Conservation (phyloP, 2,888 invertebrate genomes). For the Drosophila neonasuta region DNA sequence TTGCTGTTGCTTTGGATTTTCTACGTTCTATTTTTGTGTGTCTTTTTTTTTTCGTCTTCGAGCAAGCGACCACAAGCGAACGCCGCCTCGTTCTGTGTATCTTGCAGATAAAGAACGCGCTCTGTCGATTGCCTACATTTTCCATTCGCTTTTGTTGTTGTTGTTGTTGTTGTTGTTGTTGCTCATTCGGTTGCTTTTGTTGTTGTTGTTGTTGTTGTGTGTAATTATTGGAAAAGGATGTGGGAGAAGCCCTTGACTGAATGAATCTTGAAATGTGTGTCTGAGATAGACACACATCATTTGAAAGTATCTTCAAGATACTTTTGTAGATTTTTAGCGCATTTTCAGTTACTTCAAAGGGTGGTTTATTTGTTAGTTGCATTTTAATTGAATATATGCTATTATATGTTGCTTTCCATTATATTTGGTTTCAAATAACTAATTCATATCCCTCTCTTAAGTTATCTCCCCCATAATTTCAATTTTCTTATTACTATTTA, state of each 20-base stretch:
- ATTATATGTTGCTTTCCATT: too few relatives aligned
- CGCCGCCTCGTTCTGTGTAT: slow-evolving; percentile 58
- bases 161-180: slow-evolving; percentile 14
- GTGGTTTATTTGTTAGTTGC: too few relatives aligned
- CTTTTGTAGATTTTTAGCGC: neutral
- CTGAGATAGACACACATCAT: slow-evolving; percentile 8
- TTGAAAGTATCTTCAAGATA: slow-evolving; percentile 20
- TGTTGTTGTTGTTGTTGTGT: slow-evolving; percentile 39
- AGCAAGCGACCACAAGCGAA: slow-evolving; percentile 62
- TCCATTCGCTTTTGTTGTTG: slow-evolving; percentile 40
- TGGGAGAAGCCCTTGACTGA: slow-evolving; percentile 72
- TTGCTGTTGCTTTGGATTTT: slow-evolving; percentile 62
- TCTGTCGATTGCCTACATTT: slow-evolving; percentile 65
- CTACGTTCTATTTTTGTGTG: slow-evolving; percentile 69
- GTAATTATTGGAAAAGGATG: slow-evolving; percentile 69
- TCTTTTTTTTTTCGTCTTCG: slow-evolving; percentile 39
- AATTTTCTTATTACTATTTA: too few relatives aligned
- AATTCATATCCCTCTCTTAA: too few relatives aligned
- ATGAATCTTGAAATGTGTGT: slow-evolving; percentile 57
- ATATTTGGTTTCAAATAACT: too few relatives aligned
- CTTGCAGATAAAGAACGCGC: slow-evolving; percentile 67
- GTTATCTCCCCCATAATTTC: too few relatives aligned
- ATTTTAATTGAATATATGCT: too few relatives aligned
- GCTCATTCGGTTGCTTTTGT: too few relatives aligned
- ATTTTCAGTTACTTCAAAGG: too few relatives aligned